phyloP scores from a whole-genome alignment of 2,888 invertebrate genomes.

The Sylvicola cinctus region DNA sequence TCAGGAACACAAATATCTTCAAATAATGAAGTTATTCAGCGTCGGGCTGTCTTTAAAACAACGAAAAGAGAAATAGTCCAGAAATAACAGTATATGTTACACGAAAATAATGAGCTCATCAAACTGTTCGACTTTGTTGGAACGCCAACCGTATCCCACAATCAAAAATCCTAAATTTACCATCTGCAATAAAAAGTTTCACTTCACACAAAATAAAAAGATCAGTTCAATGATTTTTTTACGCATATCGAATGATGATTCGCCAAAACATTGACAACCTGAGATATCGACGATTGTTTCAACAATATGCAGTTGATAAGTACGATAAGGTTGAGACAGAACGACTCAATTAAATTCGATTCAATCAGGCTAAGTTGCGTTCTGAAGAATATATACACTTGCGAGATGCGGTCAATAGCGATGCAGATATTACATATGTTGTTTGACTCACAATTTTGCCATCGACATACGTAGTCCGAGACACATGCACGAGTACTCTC shows the following conservation, averaged over 20 bases:
- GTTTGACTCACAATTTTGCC: slow-evolving; percentile 8
- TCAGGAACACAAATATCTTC: background rate
- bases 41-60: too few relatives aligned
- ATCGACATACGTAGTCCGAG: slow-evolving; percentile 8
- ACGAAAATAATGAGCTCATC: too few relatives aligned
- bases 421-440: slow-evolving; percentile 10
- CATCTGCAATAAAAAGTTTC: slow-evolving; percentile 16
- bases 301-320: slow-evolving; percentile 18
- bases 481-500: slow-evolving; percentile 10
- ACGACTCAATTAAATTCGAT: slow-evolving; percentile 13
- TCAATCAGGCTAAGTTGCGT: slow-evolving; percentile 14
- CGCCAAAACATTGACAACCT: slow-evolving; percentile 8
- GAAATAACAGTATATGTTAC: too few relatives aligned
- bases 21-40: slow-evolving; percentile 2
- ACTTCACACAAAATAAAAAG: slow-evolving; percentile 12
- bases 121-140: too few relatives aligned
- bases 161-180: too few relatives aligned
- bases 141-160: too few relatives aligned
- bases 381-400: slow-evolving; percentile 16
- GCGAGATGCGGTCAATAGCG: slow-evolving; percentile 13
- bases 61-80: too few relatives aligned
- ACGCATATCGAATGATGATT: slow-evolving; percentile 2
- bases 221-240: slow-evolving; percentile 1
- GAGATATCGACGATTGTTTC: slow-evolving; percentile 12
- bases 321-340: slow-evolving; percentile 18